phyloP scores from a whole-genome alignment of 2,888 invertebrate species.

The Chloromyia formosa region DNA sequence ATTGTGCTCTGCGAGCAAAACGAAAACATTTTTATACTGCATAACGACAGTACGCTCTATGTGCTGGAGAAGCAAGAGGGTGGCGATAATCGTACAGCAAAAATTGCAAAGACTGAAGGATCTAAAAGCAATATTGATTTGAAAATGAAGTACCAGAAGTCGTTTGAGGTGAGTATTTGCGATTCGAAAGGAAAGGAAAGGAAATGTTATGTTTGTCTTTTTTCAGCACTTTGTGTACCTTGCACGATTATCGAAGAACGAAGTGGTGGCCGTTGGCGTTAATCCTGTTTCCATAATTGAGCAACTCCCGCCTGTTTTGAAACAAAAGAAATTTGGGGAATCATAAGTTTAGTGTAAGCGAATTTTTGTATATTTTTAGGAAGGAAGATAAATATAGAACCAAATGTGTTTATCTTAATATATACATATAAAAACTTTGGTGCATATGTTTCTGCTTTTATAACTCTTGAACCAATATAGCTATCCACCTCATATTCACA shows the following conservation, averaged over 20 bases:
- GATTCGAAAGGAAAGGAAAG: background rate
- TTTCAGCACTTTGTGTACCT: conserved; percentile 78
- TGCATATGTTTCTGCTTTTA: no score
- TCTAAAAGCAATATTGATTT: conserved; percentile 48
- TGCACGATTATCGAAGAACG: conserved; percentile 73
- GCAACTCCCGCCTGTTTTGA: conserved; percentile 76
- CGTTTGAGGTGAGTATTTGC: conserved; percentile 54
- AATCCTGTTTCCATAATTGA: conserved; percentile 75
- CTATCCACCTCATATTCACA: no score
- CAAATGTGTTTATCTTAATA: no score
- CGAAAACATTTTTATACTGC: conserved; percentile 73
- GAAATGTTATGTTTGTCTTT: conserved; percentile 50
- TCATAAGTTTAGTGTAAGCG: no score
- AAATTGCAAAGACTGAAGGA: conserved; percentile 55
- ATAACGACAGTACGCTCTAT: conserved; percentile 72
- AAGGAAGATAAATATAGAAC: no score
- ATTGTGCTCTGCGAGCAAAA: conserved; percentile 72
- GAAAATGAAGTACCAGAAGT: conserved; percentile 52
- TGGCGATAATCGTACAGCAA: conserved; percentile 27
- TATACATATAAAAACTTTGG: no score
- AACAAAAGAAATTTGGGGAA: conserved; percentile 72
- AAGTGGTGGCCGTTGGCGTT: conserved; percentile 80
- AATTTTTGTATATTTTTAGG: no score
- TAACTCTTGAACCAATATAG: no score
- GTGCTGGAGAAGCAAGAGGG: conserved; percentile 55